These are phyloP conservation scores for Aphelenchoides fujianensis DNA, from an alignment of 1,140 invertebrate genomes.

Conservation along the genomic window DNA sequence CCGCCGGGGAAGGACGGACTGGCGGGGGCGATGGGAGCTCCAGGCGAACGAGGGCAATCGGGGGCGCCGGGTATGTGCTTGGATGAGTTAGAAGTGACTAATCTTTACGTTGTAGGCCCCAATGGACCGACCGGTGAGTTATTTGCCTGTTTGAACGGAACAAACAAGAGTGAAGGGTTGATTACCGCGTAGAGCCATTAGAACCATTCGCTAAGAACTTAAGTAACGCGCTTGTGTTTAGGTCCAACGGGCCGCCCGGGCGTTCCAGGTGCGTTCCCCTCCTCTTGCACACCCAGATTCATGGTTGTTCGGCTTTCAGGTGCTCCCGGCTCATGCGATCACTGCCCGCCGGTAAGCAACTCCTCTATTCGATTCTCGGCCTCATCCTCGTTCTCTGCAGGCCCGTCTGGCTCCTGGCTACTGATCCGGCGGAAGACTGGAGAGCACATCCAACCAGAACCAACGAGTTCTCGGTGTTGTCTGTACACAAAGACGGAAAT, in stretches of 20 bases:
- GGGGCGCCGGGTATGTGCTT: slow-evolving; percentile 8
- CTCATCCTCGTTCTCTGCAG: neutral
- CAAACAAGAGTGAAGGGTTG: too few relatives aligned
- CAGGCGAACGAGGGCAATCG: slow-evolving; percentile 51
- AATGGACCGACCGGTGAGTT: slow-evolving; percentile 35
- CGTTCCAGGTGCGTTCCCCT: slow-evolving; percentile 27
- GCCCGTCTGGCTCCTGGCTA: neutral
- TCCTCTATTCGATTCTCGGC: neutral
- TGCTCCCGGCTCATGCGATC: slow-evolving; percentile 53
- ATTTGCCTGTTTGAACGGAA: too few relatives aligned
- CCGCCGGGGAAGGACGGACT: slow-evolving; percentile 44
- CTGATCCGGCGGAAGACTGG: too few relatives aligned
- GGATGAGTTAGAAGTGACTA: slow-evolving; percentile 12
- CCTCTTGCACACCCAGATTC: neutral
- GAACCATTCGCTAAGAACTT: neutral
- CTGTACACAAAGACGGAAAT: too few relatives aligned
- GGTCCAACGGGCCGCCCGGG: slow-evolving; percentile 27
- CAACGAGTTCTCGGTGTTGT: too few relatives aligned
- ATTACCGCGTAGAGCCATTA: too few relatives aligned
- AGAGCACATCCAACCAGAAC: too few relatives aligned
- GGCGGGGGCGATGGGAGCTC: slow-evolving; percentile 38
- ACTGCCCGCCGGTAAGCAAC: slow-evolving; percentile 56
- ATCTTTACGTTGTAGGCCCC: slow-evolving; percentile 31
- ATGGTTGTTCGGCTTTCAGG: slow-evolving; percentile 28
- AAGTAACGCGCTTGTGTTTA: neutral